Base-by-base conservation (phyloP, 2,888 invertebrate genomes). In the Odontomyia ornata region DNA sequence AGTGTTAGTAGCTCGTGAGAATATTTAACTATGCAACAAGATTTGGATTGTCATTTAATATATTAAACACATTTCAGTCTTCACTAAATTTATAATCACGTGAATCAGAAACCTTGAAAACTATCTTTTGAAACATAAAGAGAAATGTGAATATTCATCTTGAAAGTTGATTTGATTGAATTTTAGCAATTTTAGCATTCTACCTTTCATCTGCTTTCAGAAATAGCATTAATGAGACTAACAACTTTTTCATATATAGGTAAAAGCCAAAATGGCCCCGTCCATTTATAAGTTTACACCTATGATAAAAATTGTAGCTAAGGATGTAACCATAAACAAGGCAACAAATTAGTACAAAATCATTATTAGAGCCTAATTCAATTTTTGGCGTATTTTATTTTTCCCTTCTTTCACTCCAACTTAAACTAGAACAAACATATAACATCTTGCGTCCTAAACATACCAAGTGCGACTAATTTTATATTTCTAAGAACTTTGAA, bases 221-320 rank as follows among this genome's bases (percentile, higher is more conserved):
- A n/a, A n/a, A 9, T 52, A 52, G 52, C 52, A 52, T 13, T 18
- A 52, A 13, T n/a, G 13, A 52, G 18, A 52, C 13, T 52, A 9
- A 52, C 23, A 60, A 18, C 21, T 60, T 60, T 60, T 60, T 60
- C 60, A 60, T 21, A 18, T 60, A 2, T 60, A 60, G 60, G 25
- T 60, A 3, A 60, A 60, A 23, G 60, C 60, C 60, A 60, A 18
- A 64, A 64, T 64, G 64, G 64, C 64, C n/a, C 64, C 64, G 64
- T 64, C 64, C 64, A 64, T 64, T 64, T 64, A 64, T 9, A 23
- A 28, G 28, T 64, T n/a, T 64, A 64, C 28, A 64, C 25, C 60
- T 67, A 43, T 71, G 46, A 36, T 1, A 64, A 64, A 28, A 15
- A 27, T 64, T 13, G 18, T 23, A 64, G 64, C 28, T 13, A 7